These are phyloP conservation scores for Alviniconcha strummeri DNA, from an alignment of 2,888 invertebrate genomes.

Conservation along the genomic window DNA sequence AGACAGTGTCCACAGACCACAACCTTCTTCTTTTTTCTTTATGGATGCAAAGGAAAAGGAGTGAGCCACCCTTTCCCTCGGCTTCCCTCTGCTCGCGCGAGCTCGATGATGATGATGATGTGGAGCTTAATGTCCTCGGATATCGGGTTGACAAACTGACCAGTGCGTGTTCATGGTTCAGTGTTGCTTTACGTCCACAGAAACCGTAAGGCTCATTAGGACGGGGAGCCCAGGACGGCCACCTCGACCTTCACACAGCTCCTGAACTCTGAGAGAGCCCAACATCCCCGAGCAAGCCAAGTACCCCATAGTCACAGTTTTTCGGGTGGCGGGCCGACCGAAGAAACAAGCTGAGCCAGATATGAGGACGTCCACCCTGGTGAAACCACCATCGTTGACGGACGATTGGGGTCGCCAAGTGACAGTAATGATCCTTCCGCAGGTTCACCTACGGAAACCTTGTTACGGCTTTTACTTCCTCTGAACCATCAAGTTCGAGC, in stretches of 20 bases:
- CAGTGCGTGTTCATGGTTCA: too few species aligned
- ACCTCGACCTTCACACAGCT: too few species aligned
- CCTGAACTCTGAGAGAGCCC: too few species aligned
- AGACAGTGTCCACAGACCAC: not conserved
- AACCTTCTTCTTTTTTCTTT: not conserved
- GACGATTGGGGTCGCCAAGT: not conserved
- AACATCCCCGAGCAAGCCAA: not conserved
- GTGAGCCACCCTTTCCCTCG: not conserved
- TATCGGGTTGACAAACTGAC: too few species aligned
- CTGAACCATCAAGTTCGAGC: constrained; percentile 80
- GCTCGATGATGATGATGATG: not conserved
- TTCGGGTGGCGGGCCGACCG: not conserved
- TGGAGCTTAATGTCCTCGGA: too few species aligned
- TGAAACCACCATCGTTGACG: not conserved
- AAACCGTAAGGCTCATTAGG: too few species aligned
- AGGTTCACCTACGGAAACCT: constrained; percentile 82
- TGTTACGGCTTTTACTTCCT: constrained; percentile 81
- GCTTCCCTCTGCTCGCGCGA: not conserved
- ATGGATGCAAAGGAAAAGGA: too few species aligned
- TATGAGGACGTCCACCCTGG: not conserved
- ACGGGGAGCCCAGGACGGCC: too few species aligned
- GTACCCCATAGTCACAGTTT: constrained; percentile 11
- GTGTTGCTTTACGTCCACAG: too few species aligned
- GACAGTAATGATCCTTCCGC: constrained; percentile 75
- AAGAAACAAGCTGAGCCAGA: not conserved